phyloP scores from a whole-genome alignment of 53 echinoderm and acorn worm species.

The Stichopus horrens region DNA sequence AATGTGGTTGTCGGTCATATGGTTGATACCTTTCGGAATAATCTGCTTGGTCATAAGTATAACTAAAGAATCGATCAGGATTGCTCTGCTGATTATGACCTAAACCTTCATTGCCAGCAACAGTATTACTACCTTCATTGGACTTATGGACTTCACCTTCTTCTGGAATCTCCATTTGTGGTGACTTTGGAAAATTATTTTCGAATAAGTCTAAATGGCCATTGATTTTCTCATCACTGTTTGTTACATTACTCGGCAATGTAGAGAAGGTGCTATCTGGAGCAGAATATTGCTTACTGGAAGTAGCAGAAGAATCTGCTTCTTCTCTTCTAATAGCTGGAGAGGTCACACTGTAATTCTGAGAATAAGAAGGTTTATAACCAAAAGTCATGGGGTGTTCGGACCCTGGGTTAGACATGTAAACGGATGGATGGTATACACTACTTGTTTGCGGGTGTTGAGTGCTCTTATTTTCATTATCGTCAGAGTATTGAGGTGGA shows the following conservation, averaged over 20 bases:
- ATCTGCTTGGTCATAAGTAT: neutral
- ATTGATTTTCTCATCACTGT: neutral
- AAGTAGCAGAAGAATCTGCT: neutral
- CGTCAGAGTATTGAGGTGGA: conserved; percentile 38
- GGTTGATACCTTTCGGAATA: neutral
- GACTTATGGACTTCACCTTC: neutral
- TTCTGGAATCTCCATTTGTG: neutral
- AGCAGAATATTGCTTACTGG: neutral
- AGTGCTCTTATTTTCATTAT: neutral
- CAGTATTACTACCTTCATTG: neutral
- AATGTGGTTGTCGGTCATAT: neutral
- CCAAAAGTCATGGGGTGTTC: neutral
- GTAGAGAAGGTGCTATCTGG: neutral
- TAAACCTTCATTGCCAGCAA: neutral
- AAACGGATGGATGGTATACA: neutral
- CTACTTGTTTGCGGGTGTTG: neutral
- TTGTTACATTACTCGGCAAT: neutral
- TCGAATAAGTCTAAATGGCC: neutral
- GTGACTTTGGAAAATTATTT: neutral
- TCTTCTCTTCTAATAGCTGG: neutral
- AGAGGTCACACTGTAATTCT: neutral
- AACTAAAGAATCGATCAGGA: neutral
- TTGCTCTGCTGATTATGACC: neutral
- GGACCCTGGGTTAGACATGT: neutral
- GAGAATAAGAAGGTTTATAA: conserved; percentile 19